These are phyloP conservation scores for Thecocarcelia acutangulata DNA, from an alignment of 2,888 invertebrate genomes.

Conservation along the genomic window DNA sequence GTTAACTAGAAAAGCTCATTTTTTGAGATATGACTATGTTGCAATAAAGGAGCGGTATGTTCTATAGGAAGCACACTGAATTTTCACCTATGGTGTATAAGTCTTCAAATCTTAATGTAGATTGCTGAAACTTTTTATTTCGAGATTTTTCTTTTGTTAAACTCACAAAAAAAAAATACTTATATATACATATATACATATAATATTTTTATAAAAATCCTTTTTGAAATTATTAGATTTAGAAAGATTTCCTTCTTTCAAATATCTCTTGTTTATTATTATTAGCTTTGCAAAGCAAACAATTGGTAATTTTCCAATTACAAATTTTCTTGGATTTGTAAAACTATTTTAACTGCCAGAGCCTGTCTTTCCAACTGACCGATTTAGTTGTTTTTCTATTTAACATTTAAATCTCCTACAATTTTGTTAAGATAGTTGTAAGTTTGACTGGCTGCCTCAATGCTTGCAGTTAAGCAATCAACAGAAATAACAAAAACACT, in stretches of 20 bases:
- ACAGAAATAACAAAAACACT: not conserved
- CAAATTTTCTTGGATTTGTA: slow-evolving; percentile 32
- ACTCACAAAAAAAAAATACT: no score
- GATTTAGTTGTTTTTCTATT: slow-evolving; percentile 11
- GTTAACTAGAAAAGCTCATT: no score
- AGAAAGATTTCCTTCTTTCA: slow-evolving; percentile 1
- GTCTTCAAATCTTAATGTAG: no score
- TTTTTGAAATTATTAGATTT: no score
- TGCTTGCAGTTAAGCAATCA: slow-evolving; percentile 22
- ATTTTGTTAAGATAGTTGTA: slow-evolving; percentile 38
- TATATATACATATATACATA: no score
- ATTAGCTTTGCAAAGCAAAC: slow-evolving; percentile 1
- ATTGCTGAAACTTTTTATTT: no score
- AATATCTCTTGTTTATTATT: not conserved
- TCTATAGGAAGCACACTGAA: no score
- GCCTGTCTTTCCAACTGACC: slow-evolving; percentile 36
- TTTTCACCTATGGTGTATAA: no score
- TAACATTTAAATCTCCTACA: slow-evolving; percentile 43
- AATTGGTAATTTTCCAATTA: slow-evolving; percentile 53
- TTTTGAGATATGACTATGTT: no score
- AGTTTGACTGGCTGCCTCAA: slow-evolving; percentile 13
- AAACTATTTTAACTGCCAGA: slow-evolving; percentile 45
- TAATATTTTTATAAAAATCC: no score
- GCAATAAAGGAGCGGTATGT: no score
- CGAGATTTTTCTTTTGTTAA: no score